phyloP scores from a whole-genome alignment of 2,113 vertebrate genomes.

The Malaclemys terrapin region DNA sequence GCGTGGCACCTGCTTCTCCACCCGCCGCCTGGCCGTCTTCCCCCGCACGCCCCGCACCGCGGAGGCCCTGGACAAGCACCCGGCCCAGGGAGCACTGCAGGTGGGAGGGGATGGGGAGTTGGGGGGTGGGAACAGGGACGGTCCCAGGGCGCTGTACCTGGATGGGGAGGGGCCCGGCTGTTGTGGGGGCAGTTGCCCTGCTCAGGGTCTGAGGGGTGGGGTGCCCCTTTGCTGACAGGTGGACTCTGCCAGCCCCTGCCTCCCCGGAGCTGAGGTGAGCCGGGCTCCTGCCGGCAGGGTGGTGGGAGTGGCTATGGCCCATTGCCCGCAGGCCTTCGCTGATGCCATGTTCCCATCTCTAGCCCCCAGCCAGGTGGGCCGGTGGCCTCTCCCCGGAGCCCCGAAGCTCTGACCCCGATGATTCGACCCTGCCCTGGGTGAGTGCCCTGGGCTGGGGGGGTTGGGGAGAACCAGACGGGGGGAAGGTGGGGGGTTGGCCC shows the following conservation, averaged over 20 bases:
- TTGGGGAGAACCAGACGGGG: too few species aligned
- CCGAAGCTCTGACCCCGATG: constrained; percentile 14
- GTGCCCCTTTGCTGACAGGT: too few species aligned
- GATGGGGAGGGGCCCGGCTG: neutral
- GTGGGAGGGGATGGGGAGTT: neutral
- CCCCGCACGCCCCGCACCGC: constrained; percentile 25
- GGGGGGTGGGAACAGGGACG: neutral
- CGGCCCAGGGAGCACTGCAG: neutral
- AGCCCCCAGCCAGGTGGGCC: constrained; percentile 2
- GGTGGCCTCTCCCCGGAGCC: constrained; percentile 32
- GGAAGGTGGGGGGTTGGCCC: too few species aligned
- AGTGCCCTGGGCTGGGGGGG: neutral
- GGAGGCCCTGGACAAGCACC: neutral
- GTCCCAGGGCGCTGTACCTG: rapidly evolving
- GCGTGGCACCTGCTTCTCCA: neutral
- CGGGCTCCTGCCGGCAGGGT: neutral
- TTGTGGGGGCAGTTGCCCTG: neutral
- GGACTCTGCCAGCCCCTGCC: too few species aligned
- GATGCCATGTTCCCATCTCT: neutral
- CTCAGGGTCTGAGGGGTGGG: too few species aligned
- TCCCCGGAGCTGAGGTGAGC: neutral
- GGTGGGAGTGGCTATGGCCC: neutral
- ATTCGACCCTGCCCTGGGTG: constrained; percentile 55
- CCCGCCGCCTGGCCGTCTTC: neutral
- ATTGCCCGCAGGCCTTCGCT: neutral